These are phyloP conservation scores for Zaprionus ghesquierei DNA, from an alignment of 1,140 invertebrate species.

Conservation along the genomic window DNA sequence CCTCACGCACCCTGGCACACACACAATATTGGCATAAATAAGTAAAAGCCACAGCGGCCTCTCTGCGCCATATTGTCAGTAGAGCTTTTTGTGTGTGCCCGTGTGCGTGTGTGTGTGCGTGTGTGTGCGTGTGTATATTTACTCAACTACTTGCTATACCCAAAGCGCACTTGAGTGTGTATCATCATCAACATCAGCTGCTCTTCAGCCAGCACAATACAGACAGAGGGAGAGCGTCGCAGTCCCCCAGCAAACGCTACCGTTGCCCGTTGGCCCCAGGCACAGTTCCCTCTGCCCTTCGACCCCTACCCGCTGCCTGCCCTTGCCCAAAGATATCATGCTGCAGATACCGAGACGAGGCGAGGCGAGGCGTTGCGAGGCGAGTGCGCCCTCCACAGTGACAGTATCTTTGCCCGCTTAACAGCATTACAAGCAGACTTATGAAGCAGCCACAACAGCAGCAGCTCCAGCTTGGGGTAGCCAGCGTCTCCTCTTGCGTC, in stretches of 20 bases:
- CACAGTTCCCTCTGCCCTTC: not conserved
- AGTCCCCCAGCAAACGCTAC: conserved; percentile 13
- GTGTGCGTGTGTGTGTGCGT: conserved; percentile 2
- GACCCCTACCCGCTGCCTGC: conserved; percentile 2
- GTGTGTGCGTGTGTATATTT: conserved; percentile 55
- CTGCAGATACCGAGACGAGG: conserved; percentile 52
- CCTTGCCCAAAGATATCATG: conserved; percentile 63
- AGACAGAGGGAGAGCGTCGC: conserved; percentile 12
- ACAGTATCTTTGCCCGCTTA: conserved; percentile 81
- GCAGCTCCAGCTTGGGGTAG: not conserved
- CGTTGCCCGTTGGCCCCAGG: conserved; percentile 49
- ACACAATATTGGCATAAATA: conserved; percentile 76
- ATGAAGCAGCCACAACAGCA: conserved; percentile 33
- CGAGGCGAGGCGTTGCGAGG: conserved; percentile 2
- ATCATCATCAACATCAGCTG: conserved; percentile 81
- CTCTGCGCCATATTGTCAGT: conserved; percentile 66
- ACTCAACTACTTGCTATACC: conserved; percentile 71
- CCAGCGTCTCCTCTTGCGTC: not conserved
- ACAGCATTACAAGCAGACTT: conserved; percentile 82
- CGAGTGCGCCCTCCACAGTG: conserved; percentile 65
- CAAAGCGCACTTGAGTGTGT: conserved; percentile 80
- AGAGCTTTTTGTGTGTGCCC: conserved; percentile 39
- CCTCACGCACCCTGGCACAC: conserved; percentile 3
- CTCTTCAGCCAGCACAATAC: conserved; percentile 62
- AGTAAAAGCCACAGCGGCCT: conserved; percentile 58